These are phyloP conservation scores for Poeciliopsis infans DNA, from an alignment of 2,797 vertebrate genomes.

Conservation along the genomic window DNA sequence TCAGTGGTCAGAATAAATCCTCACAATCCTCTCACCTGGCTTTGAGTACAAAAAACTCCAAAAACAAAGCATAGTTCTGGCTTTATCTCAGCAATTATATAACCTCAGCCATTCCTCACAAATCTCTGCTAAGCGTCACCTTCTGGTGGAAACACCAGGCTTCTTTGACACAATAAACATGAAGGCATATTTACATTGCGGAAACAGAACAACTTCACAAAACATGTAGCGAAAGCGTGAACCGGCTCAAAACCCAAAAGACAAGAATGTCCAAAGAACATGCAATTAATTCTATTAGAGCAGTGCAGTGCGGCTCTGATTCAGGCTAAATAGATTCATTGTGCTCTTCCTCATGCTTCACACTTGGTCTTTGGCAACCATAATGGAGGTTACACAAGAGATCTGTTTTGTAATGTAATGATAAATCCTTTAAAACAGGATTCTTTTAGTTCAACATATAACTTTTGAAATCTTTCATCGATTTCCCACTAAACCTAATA, in stretches of 20 bases:
- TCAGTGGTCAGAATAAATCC: background rate
- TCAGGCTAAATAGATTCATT: conserved; percentile 13
- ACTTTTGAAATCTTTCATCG: background rate
- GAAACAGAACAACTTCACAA: background rate
- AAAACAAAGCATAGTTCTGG: background rate
- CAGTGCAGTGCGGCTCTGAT: background rate
- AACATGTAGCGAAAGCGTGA: background rate
- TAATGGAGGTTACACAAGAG: background rate
- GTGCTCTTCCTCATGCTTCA: conserved; percentile 8
- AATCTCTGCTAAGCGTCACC: background rate
- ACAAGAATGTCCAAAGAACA: background rate
- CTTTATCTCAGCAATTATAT: background rate
- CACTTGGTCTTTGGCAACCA: conserved; percentile 8
- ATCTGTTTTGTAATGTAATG: background rate
- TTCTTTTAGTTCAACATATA: background rate
- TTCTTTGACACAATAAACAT: background rate
- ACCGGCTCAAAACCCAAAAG: background rate
- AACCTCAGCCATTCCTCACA: background rate
- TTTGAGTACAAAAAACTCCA: background rate
- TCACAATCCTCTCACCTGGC: background rate
- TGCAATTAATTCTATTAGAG: background rate
- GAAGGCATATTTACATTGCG: background rate
- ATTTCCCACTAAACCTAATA: background rate
- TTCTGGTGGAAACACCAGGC: background rate
- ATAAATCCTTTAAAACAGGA: background rate